Percentiles rank a stretch among this genome's conserved stretches.
Evolutionary conservation across 1,140 invertebrate genomes (phyloP).

Genomic region (Drosophila ogumai): DNA sequence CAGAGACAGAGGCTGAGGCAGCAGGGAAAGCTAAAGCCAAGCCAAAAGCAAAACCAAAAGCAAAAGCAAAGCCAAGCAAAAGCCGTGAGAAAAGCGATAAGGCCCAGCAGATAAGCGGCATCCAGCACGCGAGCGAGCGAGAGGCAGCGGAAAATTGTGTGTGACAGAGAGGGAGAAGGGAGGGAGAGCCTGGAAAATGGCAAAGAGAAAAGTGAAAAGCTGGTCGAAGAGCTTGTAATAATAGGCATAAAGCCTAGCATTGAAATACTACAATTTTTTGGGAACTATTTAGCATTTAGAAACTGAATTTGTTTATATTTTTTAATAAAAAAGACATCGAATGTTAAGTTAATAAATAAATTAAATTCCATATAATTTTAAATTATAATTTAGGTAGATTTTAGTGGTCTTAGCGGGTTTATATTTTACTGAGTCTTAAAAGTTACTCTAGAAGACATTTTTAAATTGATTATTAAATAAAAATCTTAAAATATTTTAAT

Average conservation of each 20-base stretch:
- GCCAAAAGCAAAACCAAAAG: conserved; percentile 48
- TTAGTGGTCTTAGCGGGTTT: not conserved
- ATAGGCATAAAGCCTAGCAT: conserved; percentile 2
- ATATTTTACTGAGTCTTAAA: too few species aligned
- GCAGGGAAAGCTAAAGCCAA: conserved; percentile 45
- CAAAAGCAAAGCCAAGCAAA: conserved; percentile 26
- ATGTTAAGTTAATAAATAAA: too few species aligned
- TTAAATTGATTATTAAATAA: too few species aligned
- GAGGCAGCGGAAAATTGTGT: conserved; percentile 16
- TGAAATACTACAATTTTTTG: not conserved
- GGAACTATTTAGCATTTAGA: not conserved
- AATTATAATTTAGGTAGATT: not conserved
- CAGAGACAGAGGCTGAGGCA: conserved; percentile 31
- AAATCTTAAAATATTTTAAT: too few species aligned
- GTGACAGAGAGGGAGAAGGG: not conserved
- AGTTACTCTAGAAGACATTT: too few species aligned
- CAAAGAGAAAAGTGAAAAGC: conserved; percentile 36
- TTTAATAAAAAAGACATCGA: not conserved
- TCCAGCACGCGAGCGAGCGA: conserved; percentile 17
- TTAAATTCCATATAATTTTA: not conserved
- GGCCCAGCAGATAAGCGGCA: conserved; percentile 67
- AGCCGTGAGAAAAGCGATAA: conserved; percentile 67
- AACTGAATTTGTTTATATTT: not conserved
- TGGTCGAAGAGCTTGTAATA: conserved; percentile 8
- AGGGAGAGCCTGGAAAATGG: conserved; percentile 13